These are phyloP conservation scores for Venustaconcha ellipsiformis DNA, from an alignment of 1,140 invertebrate species.

Conservation along the genomic window DNA sequence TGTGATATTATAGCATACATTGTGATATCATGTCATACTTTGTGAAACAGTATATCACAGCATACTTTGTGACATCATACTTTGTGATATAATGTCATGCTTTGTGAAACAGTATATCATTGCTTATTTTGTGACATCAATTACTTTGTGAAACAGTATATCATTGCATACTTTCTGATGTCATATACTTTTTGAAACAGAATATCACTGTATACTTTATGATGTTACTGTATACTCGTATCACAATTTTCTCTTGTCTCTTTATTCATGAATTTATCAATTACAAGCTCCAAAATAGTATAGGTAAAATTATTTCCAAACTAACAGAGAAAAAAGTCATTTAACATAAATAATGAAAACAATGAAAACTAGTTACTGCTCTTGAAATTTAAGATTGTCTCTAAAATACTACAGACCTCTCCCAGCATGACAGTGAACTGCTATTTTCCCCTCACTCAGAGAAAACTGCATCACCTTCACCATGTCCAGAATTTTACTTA, in stretches of 20 bases:
- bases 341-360: background rate
- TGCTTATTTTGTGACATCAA: too few relatives aligned
- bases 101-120: too few relatives aligned
- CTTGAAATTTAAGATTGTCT: background rate
- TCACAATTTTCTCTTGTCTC: background rate
- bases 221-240: too few relatives aligned
- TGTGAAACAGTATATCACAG: too few relatives aligned
- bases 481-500: conserved; percentile 84
- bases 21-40: background rate
- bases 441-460: conserved; percentile 84
- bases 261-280: background rate
- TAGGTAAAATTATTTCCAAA: background rate
- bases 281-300: background rate
- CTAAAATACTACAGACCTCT: conserved; percentile 72
- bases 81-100: too few relatives aligned
- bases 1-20: background rate
- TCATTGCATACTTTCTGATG: too few relatives aligned
- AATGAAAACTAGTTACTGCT: background rate
- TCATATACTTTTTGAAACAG: too few relatives aligned
- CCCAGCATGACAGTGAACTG: conserved; percentile 91
- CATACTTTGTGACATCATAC: background rate
- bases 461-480: conserved; percentile 90
- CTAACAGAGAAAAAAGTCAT: background rate
- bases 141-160: too few relatives aligned
- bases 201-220: too few relatives aligned